Percentiles rank a stretch among this genome's conserved stretches.
These are phyloP conservation scores for Noctua fimbriata DNA, from an alignment of 2,888 invertebrate species.

Conservation along the genomic window DNA sequence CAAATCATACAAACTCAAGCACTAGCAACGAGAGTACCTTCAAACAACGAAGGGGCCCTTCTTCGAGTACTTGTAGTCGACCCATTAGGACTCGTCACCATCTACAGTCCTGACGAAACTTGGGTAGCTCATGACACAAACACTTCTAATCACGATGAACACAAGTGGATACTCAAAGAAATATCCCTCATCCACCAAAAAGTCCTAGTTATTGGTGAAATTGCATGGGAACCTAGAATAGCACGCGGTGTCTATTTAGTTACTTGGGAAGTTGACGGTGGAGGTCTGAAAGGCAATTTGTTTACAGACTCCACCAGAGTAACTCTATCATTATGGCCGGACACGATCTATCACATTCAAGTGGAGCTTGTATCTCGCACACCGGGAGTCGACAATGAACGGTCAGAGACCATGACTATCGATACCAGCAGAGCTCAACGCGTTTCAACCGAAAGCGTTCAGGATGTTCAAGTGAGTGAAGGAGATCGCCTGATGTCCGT, in stretches of 20 bases:
- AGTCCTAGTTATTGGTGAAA: constrained; percentile 93
- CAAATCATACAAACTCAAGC: constrained; percentile 92
- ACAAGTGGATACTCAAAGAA: constrained; percentile 92
- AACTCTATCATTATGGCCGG: constrained; percentile 95
- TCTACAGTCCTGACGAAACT: constrained; percentile 92
- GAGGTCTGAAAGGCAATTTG: constrained; percentile 94
- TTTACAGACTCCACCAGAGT: constrained; percentile 95
- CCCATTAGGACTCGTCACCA: constrained; percentile 92
- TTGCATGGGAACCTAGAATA: constrained; percentile 93
- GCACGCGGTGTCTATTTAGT: constrained; percentile 93
- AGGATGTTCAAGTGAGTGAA: constrained; percentile 90
- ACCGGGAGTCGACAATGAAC: constrained; percentile 91
- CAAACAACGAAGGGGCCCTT: constrained; percentile 91
- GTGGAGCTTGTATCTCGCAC: constrained; percentile 92
- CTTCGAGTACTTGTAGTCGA: constrained; percentile 93
- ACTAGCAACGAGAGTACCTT: constrained; percentile 91
- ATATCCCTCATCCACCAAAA: constrained; percentile 93
- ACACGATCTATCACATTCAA: constrained; percentile 95
- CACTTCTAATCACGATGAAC: constrained; percentile 86
- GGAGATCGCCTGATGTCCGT: constrained; percentile 91
- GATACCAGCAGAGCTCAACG: constrained; percentile 92
- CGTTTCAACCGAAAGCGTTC: constrained; percentile 92
- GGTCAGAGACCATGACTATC: constrained; percentile 92
- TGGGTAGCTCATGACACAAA: constrained; percentile 90
- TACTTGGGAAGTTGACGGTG: constrained; percentile 96